Base-by-base conservation (phyloP, 2,888 invertebrate genomes). In the Trachelus stipa region DNA sequence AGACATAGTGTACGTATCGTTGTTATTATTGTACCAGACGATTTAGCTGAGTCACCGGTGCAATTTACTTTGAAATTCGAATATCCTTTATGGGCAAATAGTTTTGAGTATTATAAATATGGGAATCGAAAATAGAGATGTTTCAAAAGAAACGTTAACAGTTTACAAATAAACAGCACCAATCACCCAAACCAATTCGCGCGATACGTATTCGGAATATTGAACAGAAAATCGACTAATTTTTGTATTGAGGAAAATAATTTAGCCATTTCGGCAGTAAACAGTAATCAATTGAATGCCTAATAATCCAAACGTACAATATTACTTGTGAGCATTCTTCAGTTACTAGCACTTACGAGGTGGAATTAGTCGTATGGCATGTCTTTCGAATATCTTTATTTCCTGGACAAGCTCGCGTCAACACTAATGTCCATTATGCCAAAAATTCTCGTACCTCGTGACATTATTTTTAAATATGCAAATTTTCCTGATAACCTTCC, bases 401-500 rank as follows among this genome's bases (percentile, higher is more conserved):
- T 9, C 23, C 56, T 1, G 23, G 56, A 23, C 56, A 23, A 23
- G 23, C 23, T 23, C 2, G 23, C 23, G 23, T 56, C 56, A 12
- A 12, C 37, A 37, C 4, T 12, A 15, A 15, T 40, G 40, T 15
- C 6, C 15, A 23, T 56, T 23, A 56, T 23, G 56, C 56, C 56
- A 23, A 30, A 23, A 3, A 23, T 23, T 74, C 74, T 74, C 35
- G 34, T n/a, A 34, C 3, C 35, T 12, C 35, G 74, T 30, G 11
- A 34, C 23, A 11, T 68, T n/a, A 69, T 76, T 33, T 79, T 86
- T 83, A 89, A 74, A 89, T 87, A 73, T 89, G 87, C n/a, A 88
- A 84, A 84, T 90, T 89, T 76, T 90, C 87, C 69, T 90, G 89
- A 82, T 91, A 92, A 31, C 88, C 89, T 80, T 92, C 92, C 37